phyloP scores from a whole-genome alignment of 2,888 invertebrate genomes.

The Graphium colonna region DNA sequence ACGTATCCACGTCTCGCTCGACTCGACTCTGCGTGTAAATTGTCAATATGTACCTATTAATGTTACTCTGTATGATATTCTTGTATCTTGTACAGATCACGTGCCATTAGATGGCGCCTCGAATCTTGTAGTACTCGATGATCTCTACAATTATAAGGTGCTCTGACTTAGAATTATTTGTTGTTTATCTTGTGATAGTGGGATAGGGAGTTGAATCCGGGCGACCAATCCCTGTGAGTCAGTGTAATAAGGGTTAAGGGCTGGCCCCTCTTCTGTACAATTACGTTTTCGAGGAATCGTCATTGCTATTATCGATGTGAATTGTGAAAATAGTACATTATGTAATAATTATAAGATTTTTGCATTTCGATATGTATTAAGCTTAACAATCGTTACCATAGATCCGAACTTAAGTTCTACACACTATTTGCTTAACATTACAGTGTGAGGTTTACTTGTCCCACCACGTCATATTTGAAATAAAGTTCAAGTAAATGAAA shows the following conservation, averaged over 20 bases:
- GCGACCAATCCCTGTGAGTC: conserved; percentile 70
- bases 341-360: conserved; percentile 45
- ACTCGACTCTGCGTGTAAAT: conserved; percentile 59
- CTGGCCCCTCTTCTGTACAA: conserved; percentile 56
- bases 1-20: conserved; percentile 32
- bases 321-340: conserved; percentile 28
- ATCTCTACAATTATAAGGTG: conserved; percentile 81
- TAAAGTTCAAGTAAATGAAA: conserved; percentile 16
- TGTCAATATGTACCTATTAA: conserved; percentile 69
- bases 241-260: conserved; percentile 60
- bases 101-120: conserved; percentile 71
- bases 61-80: conserved; percentile 65
- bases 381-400: conserved; percentile 60
- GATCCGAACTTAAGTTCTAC: conserved; percentile 24
- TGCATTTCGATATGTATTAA: conserved; percentile 69
- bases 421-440: conserved; percentile 17
- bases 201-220: conserved; percentile 61
- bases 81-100: conserved; percentile 67
- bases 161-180: conserved; percentile 76
- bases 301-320: conserved; percentile 26
- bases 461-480: neutral
- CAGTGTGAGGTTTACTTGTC: conserved; percentile 30
- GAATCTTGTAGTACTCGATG: conserved; percentile 66
- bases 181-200: conserved; percentile 73
- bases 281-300: conserved; percentile 25